These are phyloP conservation scores for Metallyticus violacea DNA, from an alignment of 2,888 invertebrate species.

Conservation along the genomic window DNA sequence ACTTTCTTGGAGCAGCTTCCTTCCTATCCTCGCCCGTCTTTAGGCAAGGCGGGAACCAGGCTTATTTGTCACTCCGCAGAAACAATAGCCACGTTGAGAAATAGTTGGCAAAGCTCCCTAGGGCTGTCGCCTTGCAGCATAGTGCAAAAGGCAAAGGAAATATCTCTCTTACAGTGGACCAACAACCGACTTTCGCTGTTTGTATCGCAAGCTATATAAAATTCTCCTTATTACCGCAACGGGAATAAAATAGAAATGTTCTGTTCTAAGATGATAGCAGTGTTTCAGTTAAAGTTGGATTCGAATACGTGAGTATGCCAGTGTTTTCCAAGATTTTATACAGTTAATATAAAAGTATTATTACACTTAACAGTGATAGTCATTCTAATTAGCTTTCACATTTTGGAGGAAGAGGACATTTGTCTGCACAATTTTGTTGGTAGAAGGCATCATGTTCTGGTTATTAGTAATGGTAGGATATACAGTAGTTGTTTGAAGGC, in stretches of 20 bases:
- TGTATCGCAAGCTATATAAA: background rate
- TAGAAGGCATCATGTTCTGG: too few relatives aligned
- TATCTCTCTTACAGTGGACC: background rate
- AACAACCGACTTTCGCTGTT: too few relatives aligned
- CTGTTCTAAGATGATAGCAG: background rate
- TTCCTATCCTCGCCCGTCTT: background rate
- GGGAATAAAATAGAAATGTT: background rate
- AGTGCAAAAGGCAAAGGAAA: background rate
- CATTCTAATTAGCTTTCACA: too few relatives aligned
- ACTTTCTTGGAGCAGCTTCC: background rate
- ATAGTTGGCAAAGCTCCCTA: background rate
- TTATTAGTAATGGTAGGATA: too few relatives aligned
- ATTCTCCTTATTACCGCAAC: background rate
- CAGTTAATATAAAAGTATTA: too few relatives aligned
- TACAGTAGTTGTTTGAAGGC: too few relatives aligned
- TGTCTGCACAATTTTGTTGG: too few relatives aligned
- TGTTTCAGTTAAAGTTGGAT: background rate
- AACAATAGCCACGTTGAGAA: background rate
- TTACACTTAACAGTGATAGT: too few relatives aligned
- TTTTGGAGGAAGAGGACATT: too few relatives aligned
- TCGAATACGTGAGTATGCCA: too few relatives aligned
- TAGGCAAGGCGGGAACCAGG: background rate
- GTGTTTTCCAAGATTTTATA: too few relatives aligned
- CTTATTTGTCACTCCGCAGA: background rate
- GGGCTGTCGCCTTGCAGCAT: background rate